Conservation (phyloP, 1,140 invertebrate genomes). For the Hypothenemus hampei region DNA sequence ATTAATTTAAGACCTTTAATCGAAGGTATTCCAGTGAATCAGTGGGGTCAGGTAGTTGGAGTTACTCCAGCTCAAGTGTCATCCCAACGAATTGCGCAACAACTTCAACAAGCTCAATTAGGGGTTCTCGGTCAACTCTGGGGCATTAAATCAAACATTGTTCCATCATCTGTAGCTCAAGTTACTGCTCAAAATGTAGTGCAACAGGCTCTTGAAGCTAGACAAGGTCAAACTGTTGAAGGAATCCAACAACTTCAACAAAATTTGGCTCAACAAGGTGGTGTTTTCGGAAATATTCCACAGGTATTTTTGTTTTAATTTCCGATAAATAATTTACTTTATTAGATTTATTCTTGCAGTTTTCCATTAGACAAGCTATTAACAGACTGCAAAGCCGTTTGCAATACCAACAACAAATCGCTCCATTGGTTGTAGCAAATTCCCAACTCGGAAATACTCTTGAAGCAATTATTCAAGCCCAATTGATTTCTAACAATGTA, state of each 20-base stretch:
- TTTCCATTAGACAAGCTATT: background rate
- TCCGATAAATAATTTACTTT: background rate
- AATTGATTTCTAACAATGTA: constrained; percentile 1
- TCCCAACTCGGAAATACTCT: constrained; percentile 5
- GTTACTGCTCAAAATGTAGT: background rate
- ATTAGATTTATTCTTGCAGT: background rate
- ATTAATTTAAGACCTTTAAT: background rate
- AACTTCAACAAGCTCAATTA: constrained; percentile 3
- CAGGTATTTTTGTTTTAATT: background rate
- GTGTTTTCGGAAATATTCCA: background rate
- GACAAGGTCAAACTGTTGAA: constrained; percentile 10
- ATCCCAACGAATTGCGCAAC: background rate
- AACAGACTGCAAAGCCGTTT: background rate
- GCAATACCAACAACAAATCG: constrained; percentile 1
- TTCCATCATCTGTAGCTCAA: background rate
- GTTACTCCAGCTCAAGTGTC: background rate
- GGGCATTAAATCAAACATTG: background rate
- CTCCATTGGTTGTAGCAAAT: background rate
- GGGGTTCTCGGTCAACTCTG: background rate
- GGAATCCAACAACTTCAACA: constrained; percentile 3
- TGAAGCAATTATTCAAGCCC: constrained; percentile 5
- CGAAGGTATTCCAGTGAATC: background rate
- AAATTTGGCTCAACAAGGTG: background rate
- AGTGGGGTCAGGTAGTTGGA: background rate
- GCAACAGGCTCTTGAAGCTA: background rate